A percentile compares a stretch with the other conserved stretches of the same genome.
Conservation (phyloP, 2,113 vertebrate genomes). For the Cettia cetti region DNA sequence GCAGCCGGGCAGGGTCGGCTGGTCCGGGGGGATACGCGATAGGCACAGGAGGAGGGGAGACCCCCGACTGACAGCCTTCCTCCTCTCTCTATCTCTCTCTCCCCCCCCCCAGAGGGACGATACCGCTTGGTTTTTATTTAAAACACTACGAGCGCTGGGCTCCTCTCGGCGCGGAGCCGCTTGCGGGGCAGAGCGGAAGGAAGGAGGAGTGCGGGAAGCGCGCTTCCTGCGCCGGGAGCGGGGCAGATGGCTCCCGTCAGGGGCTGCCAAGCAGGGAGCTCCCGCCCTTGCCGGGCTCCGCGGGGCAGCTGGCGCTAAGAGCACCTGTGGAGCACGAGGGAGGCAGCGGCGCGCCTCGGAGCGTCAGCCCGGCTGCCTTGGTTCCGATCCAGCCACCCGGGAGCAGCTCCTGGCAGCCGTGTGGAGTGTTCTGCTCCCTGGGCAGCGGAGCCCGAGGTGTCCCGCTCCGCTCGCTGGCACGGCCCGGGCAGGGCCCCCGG, state of each 20-base stretch:
- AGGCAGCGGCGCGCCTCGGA: not conserved
- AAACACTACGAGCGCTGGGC: not conserved
- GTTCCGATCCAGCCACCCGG: not conserved
- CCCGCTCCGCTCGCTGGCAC: not conserved
- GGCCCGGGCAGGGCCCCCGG: not conserved
- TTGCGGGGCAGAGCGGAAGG: not conserved
- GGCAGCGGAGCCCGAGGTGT: not conserved
- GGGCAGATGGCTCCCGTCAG: not conserved
- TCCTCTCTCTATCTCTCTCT: too few relatives aligned
- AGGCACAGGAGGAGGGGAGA: not conserved
- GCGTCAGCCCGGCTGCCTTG: not conserved
- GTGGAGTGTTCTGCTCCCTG: not conserved
- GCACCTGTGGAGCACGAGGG: not conserved
- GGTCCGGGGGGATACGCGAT: not conserved
- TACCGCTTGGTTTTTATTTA: not conserved
- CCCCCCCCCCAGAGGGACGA: not conserved
- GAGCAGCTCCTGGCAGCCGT: not conserved
- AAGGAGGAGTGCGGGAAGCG: not conserved
- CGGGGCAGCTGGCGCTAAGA: not conserved
- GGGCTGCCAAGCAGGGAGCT: not conserved
- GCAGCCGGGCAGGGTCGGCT: not conserved
- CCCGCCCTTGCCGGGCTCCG: not conserved
- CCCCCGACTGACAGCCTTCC: not conserved
- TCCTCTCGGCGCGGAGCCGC: not conserved
- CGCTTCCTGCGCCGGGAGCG: not conserved